These are phyloP conservation scores for Orycteropus afer DNA, from an alignment of 2,113 vertebrate species.

Conservation along the genomic window DNA sequence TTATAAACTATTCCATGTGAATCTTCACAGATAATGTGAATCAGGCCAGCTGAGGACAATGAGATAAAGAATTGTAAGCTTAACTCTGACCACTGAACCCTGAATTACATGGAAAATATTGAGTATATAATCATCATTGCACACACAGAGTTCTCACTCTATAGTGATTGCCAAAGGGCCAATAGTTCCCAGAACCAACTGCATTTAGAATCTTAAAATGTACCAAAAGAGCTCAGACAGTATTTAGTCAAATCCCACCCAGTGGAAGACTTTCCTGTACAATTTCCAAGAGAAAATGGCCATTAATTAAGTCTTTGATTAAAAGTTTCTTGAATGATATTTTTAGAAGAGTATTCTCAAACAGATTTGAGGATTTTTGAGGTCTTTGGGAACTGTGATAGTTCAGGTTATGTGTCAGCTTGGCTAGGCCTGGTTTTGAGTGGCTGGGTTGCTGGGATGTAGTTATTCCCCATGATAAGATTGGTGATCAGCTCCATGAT, in stretches of 20 bases:
- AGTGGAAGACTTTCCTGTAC: conserved; percentile 9
- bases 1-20: conserved; percentile 58
- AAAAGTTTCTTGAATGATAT: neutral
- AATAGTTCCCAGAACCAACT: conserved; percentile 24
- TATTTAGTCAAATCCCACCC: conserved; percentile 9
- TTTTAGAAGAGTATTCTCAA: conserved; percentile 26
- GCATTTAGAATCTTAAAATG: conserved; percentile 19
- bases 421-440: too few species aligned
- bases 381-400: neutral
- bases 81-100: conserved; percentile 64
- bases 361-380: neutral
- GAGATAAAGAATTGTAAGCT: conserved; percentile 62
- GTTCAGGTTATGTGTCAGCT: too few species aligned
- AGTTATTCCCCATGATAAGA: too few species aligned
- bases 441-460: too few species aligned
- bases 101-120: conserved; percentile 65
- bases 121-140: conserved; percentile 60
- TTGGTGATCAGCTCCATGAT: too few species aligned
- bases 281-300: conserved; percentile 1
- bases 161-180: conserved; percentile 27
- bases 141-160: conserved; percentile 11
- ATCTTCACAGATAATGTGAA: conserved; percentile 70
- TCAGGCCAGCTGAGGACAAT: conserved; percentile 50
- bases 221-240: conserved; percentile 7
- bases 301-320: neutral